Evolutionary conservation across 2,888 invertebrate genomes (phyloP), one percentile per base, ranked within the genome.

Genomic region (Hymenopus coronatus): DNA sequence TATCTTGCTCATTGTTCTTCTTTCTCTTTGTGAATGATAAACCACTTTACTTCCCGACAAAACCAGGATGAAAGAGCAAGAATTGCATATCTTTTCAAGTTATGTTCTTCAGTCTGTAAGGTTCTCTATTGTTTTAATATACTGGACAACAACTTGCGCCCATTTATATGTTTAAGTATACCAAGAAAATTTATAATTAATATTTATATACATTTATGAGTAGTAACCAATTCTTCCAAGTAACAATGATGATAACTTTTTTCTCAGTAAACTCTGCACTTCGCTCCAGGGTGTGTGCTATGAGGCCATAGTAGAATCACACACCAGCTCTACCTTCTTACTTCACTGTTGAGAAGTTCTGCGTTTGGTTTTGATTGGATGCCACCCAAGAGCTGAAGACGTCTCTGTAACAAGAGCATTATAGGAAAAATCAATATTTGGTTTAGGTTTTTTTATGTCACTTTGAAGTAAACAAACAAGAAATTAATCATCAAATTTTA

Each of bases 331-430:
- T 27, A 54, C n/a, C 87, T 40, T 7, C 89, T 94, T 96, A 97
- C 94, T 97, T 97, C 92, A 97, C 97, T 91, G 97, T 96, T 91
- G 97, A 96, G 93, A 96, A 96, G 93, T 96, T 96, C 94, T 96
- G 96, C 93, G 96, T 95, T 93, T 96, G 95, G 94, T 95, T 96
- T 94, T 96, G 97, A 94, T 97, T 97, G 92, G 96, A 96, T 90
- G 97, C 96, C 92, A 98, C 97, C 97, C 97, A 98, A 90, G 96
- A 97, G 93, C 96, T 97, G 95, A 97, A 98, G 91, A 98, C 98
- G 94, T 98, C 98, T 94, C 97, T 97, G 96, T 90, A 95, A 95
- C 46, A 82, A 28, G 89, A 89, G 84, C 25, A 25, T 70, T 20
- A 20, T 54, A 8, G 40, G 12, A 40, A 40, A 40, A 4, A 40